Conservation (phyloP, 2,888 invertebrate species). For the Timema cristinae region DNA sequence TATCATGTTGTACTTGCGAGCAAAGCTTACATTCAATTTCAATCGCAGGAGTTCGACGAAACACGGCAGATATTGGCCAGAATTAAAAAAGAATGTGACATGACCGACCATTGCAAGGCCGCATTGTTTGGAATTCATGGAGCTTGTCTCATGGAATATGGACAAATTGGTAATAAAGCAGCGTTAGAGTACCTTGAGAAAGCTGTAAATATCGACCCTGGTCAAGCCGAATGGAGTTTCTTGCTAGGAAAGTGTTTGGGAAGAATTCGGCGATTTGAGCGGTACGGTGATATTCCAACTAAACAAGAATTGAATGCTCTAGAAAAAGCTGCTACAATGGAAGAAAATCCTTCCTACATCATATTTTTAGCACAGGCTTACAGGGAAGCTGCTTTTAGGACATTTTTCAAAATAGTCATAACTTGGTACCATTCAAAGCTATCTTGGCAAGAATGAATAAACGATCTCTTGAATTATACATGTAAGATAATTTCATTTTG, state of each 20-base stretch:
- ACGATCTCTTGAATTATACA: constrained; percentile 17
- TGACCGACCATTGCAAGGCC: constrained; percentile 18
- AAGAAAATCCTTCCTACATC: constrained; percentile 16
- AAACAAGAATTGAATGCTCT: constrained; percentile 20
- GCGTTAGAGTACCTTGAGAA: constrained; percentile 17
- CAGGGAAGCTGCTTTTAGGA: constrained; percentile 21
- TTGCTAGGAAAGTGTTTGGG: constrained; percentile 23
- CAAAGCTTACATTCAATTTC: constrained; percentile 11
- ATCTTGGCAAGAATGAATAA: constrained; percentile 13
- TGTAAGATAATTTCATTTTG: constrained; percentile 12
- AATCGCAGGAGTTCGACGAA: not conserved
- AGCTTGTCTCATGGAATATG: constrained; percentile 20
- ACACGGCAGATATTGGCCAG: not conserved
- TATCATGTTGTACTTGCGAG: constrained; percentile 16
- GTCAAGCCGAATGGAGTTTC: constrained; percentile 24
- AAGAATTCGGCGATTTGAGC: constrained; percentile 17
- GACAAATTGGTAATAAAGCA: constrained; percentile 18
- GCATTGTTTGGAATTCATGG: constrained; percentile 20
- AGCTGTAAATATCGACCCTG: constrained; percentile 16
- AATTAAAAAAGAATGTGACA: constrained; percentile 2
- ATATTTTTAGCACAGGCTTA: constrained; percentile 25
- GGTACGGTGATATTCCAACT: constrained; percentile 15
- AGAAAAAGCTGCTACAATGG: constrained; percentile 20
- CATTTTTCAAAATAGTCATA: not conserved
- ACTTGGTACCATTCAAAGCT: not conserved